Evolutionary conservation across 2,113 vertebrate genomes (phyloP).

Genomic region (Plotosus lineatus): DNA sequence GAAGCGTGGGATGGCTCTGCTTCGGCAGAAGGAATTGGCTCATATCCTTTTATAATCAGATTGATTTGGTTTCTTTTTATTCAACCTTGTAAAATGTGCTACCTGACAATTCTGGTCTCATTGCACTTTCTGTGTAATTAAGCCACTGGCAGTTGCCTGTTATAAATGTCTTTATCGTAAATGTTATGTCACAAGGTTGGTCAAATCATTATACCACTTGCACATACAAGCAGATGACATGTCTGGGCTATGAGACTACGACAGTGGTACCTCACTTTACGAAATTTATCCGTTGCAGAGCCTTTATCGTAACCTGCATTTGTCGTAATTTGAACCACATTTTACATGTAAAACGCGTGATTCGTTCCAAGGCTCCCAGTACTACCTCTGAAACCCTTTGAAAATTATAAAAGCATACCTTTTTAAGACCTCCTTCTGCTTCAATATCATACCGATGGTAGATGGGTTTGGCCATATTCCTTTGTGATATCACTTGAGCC

Average conservation of each 20-base stretch:
- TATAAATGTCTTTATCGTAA: conserved; percentile 6
- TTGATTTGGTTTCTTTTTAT: conserved; percentile 7
- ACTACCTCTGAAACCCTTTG: too few relatives aligned
- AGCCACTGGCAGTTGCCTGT: background rate
- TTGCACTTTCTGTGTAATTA: background rate
- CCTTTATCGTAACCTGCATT: too few relatives aligned
- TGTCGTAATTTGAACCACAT: too few relatives aligned
- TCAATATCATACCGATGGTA: too few relatives aligned
- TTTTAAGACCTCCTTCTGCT: too few relatives aligned
- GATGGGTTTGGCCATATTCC: too few relatives aligned
- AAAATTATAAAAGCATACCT: too few relatives aligned
- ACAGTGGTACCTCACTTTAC: too few relatives aligned
- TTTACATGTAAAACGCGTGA: too few relatives aligned
- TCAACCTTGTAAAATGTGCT: background rate
- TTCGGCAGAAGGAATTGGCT: conserved; percentile 12
- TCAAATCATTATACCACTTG: background rate
- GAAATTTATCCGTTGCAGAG: too few relatives aligned
- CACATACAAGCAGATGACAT: background rate
- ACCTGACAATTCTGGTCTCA: background rate
- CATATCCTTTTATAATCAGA: background rate
- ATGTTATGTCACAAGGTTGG: conserved; percentile 6
- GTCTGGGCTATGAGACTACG: background rate
- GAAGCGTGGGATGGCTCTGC: background rate
- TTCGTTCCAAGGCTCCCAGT: too few relatives aligned
- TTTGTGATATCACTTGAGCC: too few relatives aligned